Base-by-base conservation (phyloP, 2,113 vertebrate genomes). In the Neogobius melanostomus region DNA sequence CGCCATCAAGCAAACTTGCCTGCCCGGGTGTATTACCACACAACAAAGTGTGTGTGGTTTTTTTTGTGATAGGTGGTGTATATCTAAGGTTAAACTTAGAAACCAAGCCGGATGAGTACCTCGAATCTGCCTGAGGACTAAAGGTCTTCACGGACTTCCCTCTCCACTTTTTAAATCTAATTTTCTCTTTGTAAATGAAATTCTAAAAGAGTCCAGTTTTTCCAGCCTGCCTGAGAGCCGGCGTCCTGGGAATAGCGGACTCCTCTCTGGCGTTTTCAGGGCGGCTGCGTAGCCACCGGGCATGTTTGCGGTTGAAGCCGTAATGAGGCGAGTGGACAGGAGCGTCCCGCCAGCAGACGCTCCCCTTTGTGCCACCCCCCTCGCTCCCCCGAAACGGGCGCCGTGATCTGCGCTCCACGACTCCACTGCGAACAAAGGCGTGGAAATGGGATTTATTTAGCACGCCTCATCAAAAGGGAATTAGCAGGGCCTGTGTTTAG, bases 401-500 rank as follows among this genome's bases (percentile, higher is more conserved):
- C 90, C 93, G 93, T 95, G 94, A 94, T 95, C 94, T 90, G 87
- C 92, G 91, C 92, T 92, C 92, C 94, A 93, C 93, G 94, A 93
- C 94, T 92, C 94, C 92, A 91, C 77, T 87, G 88, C 90, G 92
- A 93, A 92, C 92, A 92, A 92, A 92, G 85, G 90, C 90, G 84
- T 93, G 91, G 87, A 93, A 93, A 89, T 77, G 91, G 93, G 94
- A 95, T 96, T 96, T 94, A 95, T 96, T 95, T 96, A 94, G 92
- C 90, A 93, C 92, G 94, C 93, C 93, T 93, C 92, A 90, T 93
- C 94, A 91, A 91, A 93, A 93, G 93, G 93, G 90, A 93, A 95
- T 90, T 94, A 94, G 92, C 90, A 89, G 87, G 90, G 91, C 93
- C 83, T 93, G 92, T 93, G 91, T 92, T 93, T 91, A 91, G 91